Evolutionary conservation across 1,140 invertebrate genomes (phyloP), one percentile per base, ranked within the genome.

Genomic region (Melanaphis sacchari): DNA sequence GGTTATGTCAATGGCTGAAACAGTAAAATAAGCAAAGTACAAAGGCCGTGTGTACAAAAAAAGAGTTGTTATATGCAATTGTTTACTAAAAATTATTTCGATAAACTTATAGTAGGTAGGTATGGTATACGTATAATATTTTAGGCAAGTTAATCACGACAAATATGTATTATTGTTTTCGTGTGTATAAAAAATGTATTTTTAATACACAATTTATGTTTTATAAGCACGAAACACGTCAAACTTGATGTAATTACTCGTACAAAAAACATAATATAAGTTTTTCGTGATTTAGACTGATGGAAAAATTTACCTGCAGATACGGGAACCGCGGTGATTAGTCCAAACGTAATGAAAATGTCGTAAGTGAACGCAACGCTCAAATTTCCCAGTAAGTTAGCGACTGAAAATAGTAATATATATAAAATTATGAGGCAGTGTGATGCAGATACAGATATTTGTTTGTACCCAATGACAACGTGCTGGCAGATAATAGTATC

Each of bases 321-420:
- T 93, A 99, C 97, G 91, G 98, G 98, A 94, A 99, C 98, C 85
- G 98, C 97, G 90, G 98, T 97, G 94, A 99, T 98, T 93, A 99
- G 96, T 94, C 98, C 98, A 88, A 99, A 96, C 41, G 98, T 99
- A 81, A 99, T 98, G 95, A 99, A 99, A 94, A 99, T 96, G 95
- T 98, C 98, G 95, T 99, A 99, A 5, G 98, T 99, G 91, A 98
- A 96, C 87, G 97, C 97, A 93, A 98, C 97, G 94, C 98, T 98
- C 95, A 99, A 99, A 95, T 98, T 98, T 94, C 97, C 98, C 94
- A 99, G 96, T 95, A 99, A 96, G 95, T 98, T 98, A 94, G 98
- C 98, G 95, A 97, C 98, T 99, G 96, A 93, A 97, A 97, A 95
- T 94, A 93, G 94, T 18, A 94, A 93, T 66, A 31, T 11, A 5